Conservation (phyloP, 1,140 invertebrate genomes). For the Formica selysi region DNA sequence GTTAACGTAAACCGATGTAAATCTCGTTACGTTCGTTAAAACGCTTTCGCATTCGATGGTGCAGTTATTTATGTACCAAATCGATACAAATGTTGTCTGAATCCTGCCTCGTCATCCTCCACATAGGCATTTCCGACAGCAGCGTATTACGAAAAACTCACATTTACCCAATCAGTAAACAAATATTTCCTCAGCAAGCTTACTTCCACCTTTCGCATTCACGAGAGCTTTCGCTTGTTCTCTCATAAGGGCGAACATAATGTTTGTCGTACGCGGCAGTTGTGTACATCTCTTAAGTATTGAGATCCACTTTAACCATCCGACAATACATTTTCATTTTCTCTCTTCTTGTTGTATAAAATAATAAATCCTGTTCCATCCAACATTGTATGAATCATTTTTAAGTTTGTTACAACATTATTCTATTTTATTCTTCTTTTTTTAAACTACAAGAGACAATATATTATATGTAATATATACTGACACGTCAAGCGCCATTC, state of each 20-base stretch:
- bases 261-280: constrained; percentile 11
- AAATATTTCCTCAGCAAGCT: constrained; percentile 58
- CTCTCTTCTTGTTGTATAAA: background rate
- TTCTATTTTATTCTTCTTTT: background rate
- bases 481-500: background rate
- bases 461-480: background rate
- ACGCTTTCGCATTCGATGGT: constrained; percentile 66
- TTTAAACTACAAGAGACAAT: background rate
- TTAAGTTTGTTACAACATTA: background rate
- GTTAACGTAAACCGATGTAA: constrained; percentile 78
- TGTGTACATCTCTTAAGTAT: constrained; percentile 9
- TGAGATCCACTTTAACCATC: background rate
- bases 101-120: constrained; percentile 25
- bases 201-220: background rate
- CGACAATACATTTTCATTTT: background rate
- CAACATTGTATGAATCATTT: background rate
- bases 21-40: constrained; percentile 76
- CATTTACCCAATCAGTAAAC: constrained; percentile 56
- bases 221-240: background rate
- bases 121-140: constrained; percentile 15
- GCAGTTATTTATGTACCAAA: constrained; percentile 76
- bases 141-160: constrained; percentile 45
- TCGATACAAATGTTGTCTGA: constrained; percentile 67
- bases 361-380: background rate
- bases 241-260: constrained; percentile 5